phyloP scores from a whole-genome alignment of 2,888 invertebrate species.

The Chrysolina americana region DNA sequence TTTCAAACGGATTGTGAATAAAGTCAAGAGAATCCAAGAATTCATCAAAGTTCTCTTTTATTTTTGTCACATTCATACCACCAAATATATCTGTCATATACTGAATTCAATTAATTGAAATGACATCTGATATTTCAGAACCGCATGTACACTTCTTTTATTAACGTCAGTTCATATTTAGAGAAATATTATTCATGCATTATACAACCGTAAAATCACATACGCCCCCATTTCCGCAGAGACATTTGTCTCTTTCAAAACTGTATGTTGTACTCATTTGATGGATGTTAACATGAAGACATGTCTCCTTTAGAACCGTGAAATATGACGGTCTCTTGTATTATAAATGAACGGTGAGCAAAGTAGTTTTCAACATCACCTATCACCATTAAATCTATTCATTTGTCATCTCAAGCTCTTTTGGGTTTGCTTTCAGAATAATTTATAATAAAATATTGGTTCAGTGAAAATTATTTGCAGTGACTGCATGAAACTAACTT shows the following conservation, averaged over 20 bases:
- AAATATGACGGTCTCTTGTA: slow-evolving; percentile 49
- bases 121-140: no score
- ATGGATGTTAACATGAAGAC: slow-evolving; percentile 53
- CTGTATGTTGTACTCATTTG: slow-evolving; percentile 49
- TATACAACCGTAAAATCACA: slow-evolving; percentile 23
- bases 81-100: no score
- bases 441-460: slow-evolving; percentile 22
- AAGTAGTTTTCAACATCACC: slow-evolving; percentile 44
- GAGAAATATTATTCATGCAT: slow-evolving; percentile 14
- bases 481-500: slow-evolving; percentile 17
- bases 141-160: not conserved
- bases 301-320: slow-evolving; percentile 50
- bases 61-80: no score
- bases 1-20: no score
- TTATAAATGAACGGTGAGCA: slow-evolving; percentile 46
- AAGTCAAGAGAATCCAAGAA: no score
- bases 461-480: not conserved
- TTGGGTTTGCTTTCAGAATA: slow-evolving; percentile 22
- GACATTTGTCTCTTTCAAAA: slow-evolving; percentile 52
- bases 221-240: slow-evolving; percentile 48
- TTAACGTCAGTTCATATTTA: not conserved
- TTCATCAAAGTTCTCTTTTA: no score
- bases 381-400: slow-evolving; percentile 47
- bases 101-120: no score
- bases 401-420: slow-evolving; percentile 39